Evolutionary conservation across 2,797 vertebrate species (phyloP).

Genomic region (Hydrocynus forskahlii): DNA sequence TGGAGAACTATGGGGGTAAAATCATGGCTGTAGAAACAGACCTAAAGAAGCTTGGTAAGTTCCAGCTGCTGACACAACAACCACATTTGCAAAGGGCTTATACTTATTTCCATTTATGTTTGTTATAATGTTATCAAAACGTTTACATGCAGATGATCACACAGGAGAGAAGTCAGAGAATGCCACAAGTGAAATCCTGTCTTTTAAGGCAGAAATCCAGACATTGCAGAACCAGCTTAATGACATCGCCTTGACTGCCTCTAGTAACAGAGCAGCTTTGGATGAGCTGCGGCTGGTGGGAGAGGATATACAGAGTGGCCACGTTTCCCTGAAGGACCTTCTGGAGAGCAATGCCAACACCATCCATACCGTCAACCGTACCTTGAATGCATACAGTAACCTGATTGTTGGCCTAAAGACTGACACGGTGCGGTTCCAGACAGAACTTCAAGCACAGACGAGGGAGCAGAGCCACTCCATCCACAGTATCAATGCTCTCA

Average conservation of each 20-base stretch:
- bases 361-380: constrained; percentile 89
- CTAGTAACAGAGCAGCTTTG: constrained; percentile 86
- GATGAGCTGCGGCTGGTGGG: constrained; percentile 86
- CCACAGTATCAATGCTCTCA: constrained; percentile 87
- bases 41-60: constrained; percentile 92
- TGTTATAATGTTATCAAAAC: not conserved
- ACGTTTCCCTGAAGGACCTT: constrained; percentile 86
- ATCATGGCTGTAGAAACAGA: constrained; percentile 88
- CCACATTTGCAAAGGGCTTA: not conserved
- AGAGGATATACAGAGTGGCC: constrained; percentile 83
- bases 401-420: constrained; percentile 88
- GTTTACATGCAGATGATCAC: constrained; percentile 81
- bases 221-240: constrained; percentile 86
- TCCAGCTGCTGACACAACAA: not conserved
- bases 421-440: constrained; percentile 88
- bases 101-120: not conserved
- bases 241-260: constrained; percentile 84
- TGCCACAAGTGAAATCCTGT: constrained; percentile 87
- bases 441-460: constrained; percentile 87
- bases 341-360: constrained; percentile 89
- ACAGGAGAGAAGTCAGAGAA: constrained; percentile 88
- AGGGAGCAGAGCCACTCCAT: constrained; percentile 83
- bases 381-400: constrained; percentile 85
- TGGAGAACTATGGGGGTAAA: constrained; percentile 92
- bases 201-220: constrained; percentile 88